Percentiles rank a stretch among this genome's conserved stretches.
phyloP scores from a whole-genome alignment of 2,797 vertebrate species.

The Nannoperca australis region DNA sequence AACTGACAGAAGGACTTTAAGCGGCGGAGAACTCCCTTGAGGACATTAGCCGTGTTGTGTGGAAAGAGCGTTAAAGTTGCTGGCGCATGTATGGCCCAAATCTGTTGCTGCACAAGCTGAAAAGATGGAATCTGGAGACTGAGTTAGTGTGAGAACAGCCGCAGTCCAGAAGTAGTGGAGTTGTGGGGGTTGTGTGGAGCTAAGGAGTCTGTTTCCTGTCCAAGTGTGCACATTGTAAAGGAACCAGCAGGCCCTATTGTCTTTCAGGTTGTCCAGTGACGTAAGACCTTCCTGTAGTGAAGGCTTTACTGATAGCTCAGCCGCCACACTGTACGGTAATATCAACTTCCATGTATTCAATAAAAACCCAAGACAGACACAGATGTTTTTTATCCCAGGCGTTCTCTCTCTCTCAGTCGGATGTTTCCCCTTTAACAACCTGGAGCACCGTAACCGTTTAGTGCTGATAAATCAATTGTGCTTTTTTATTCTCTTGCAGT shows the following conservation, averaged over 20 bases:
- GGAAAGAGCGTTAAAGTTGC: constrained; percentile 41
- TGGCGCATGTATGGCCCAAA: constrained; percentile 18
- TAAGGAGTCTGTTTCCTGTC: constrained; percentile 72
- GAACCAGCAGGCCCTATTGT: constrained; percentile 77
- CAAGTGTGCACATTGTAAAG: constrained; percentile 68
- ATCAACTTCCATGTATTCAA: constrained; percentile 81
- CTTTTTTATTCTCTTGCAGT: constrained; percentile 34
- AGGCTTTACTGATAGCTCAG: constrained; percentile 75
- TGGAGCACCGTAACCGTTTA: constrained; percentile 35
- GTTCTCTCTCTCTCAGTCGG: constrained; percentile 44
- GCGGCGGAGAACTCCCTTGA: constrained; percentile 45
- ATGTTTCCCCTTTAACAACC: constrained; percentile 58
- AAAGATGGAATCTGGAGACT: constrained; percentile 31
- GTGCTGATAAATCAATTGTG: constrained; percentile 47
- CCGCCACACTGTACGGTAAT: constrained; percentile 65
- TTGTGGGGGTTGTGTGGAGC: constrained; percentile 53
- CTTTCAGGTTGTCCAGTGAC: constrained; percentile 68
- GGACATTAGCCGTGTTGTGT: constrained; percentile 55
- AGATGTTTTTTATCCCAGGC: constrained; percentile 66
- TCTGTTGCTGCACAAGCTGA: constrained; percentile 17
- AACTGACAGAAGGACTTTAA: constrained; percentile 55
- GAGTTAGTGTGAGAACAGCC: constrained; percentile 68
- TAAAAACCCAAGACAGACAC: constrained; percentile 70
- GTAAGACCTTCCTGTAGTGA: constrained; percentile 80
- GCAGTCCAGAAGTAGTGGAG: constrained; percentile 24